phyloP scores from a whole-genome alignment of 2,113 vertebrate species.

The Sciurus niger region DNA sequence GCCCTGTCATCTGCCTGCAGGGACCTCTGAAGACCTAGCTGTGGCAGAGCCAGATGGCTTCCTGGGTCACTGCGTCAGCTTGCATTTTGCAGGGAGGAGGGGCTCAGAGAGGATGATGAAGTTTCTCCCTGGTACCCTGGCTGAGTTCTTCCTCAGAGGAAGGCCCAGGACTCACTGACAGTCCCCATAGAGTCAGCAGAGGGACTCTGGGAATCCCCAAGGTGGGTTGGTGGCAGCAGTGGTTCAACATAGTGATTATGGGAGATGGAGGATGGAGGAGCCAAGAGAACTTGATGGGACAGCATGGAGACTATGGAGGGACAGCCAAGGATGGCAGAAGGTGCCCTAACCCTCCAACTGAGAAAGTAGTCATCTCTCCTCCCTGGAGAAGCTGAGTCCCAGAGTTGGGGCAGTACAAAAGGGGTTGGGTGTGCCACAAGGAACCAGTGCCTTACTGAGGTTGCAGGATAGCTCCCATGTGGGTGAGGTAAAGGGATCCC shows the following conservation, averaged over 20 bases:
- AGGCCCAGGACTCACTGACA: not conserved
- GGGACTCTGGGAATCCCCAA: too few relatives aligned
- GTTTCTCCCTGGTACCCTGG: rapidly evolving
- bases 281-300: not conserved
- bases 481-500: too few relatives aligned
- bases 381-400: not conserved
- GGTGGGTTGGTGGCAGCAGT: not conserved
- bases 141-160: not conserved
- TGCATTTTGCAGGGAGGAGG: not conserved
- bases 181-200: not conserved
- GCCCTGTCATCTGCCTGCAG: not conserved
- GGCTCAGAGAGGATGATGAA: not conserved
- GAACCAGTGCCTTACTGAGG: not conserved
- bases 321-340: not conserved
- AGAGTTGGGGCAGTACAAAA: not conserved
- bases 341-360: not conserved
- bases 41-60: not conserved
- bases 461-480: too few relatives aligned
- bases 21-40: not conserved
- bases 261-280: not conserved
- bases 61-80: not conserved
- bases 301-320: not conserved
- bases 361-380: not conserved
- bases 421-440: not conserved
- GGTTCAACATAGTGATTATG: not conserved